Percentiles rank a stretch among this genome's conserved stretches.
These are phyloP conservation scores for Choloepus hoffmanni DNA, from an alignment of 2,113 vertebrate species.

Conservation along the genomic window DNA sequence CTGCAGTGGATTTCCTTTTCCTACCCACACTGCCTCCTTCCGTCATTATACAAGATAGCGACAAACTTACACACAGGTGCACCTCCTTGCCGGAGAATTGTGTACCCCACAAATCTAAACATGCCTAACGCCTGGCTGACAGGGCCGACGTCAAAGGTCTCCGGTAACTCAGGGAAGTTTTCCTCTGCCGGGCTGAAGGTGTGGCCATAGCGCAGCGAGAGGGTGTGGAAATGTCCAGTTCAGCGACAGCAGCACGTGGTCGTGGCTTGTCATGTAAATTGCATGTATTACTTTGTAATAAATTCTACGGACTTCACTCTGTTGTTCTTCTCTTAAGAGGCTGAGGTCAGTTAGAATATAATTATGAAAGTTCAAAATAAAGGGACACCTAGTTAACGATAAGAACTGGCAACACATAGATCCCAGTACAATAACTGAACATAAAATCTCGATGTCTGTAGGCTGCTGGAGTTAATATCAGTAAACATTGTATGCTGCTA, in stretches of 20 bases:
- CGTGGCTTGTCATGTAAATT: neutral
- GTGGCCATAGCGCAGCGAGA: neutral
- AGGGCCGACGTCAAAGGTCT: neutral
- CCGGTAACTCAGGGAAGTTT: neutral
- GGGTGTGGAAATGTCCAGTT: neutral
- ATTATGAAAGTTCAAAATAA: neutral
- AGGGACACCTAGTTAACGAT: neutral
- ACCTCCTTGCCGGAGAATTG: neutral
- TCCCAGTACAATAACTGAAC: neutral
- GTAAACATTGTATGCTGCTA: neutral
- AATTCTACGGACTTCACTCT: neutral
- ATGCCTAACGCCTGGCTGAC: neutral
- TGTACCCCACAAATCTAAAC: neutral
- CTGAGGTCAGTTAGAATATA: neutral
- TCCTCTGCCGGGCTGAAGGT: neutral
- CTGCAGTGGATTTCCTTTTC: neutral
- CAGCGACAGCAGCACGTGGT: accelerated
- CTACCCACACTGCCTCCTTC: neutral
- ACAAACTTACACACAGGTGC: neutral
- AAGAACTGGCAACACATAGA: neutral
- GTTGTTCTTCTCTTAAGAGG: neutral
- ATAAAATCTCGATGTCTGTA: neutral
- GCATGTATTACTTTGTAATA: neutral
- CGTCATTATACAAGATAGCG: neutral
- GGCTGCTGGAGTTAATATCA: neutral